Percentiles rank a stretch among this genome's conserved stretches.
Evolutionary conservation across 2,797 vertebrate species (phyloP).

Genomic region (Takifugu rubripes): DNA sequence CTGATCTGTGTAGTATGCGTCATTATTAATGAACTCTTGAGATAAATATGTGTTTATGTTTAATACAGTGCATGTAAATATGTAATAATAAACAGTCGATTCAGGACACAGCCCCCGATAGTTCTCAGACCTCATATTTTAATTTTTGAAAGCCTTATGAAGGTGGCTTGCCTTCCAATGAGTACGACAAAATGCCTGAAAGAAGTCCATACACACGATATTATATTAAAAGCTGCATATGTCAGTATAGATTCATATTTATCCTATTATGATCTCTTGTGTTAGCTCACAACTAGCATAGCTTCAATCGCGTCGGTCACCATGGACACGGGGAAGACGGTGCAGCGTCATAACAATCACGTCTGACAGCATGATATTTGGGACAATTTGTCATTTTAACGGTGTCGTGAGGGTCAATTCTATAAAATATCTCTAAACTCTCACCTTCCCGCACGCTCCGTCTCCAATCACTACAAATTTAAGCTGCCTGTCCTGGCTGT

Average conservation of each 20-base stretch:
- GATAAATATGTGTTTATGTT: too few species aligned
- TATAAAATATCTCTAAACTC: conserved; percentile 29
- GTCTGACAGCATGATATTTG: neutral
- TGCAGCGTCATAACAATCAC: conserved; percentile 7
- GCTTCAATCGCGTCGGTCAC: conserved; percentile 58
- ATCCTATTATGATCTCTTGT: neutral
- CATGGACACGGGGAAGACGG: conserved; percentile 52
- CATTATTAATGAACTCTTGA: too few species aligned
- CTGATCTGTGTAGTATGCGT: too few species aligned
- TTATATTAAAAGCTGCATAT: neutral
- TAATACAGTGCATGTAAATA: too few species aligned
- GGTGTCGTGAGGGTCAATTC: neutral
- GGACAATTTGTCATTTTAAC: neutral
- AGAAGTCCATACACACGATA: neutral
- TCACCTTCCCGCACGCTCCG: conserved; percentile 97
- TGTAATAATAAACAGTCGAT: too few species aligned
- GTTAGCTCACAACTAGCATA: conserved; percentile 32
- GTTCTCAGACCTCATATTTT: too few species aligned
- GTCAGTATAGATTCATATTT: neutral
- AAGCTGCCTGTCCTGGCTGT: conserved; percentile 90
- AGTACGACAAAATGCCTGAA: too few species aligned
- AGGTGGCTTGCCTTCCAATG: too few species aligned
- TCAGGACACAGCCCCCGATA: too few species aligned
- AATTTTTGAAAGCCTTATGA: too few species aligned
- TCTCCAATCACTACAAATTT: conserved; percentile 95